A percentile compares a stretch with the other conserved stretches of the same genome.
These are phyloP conservation scores for Passer domesticus DNA, from an alignment of 2,113 vertebrate species.

Conservation along the genomic window DNA sequence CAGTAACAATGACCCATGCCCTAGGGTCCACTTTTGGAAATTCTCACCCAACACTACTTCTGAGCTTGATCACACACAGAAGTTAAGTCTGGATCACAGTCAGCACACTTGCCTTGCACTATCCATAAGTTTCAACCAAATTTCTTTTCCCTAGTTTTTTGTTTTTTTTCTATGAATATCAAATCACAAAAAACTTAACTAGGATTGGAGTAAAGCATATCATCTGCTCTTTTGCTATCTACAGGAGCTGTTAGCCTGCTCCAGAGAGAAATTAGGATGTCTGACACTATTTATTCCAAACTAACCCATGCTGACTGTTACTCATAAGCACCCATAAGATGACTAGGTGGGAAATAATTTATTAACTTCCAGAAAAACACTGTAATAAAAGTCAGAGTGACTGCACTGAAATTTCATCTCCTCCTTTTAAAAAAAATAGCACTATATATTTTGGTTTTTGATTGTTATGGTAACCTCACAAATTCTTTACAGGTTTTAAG, in stretches of 20 bases:
- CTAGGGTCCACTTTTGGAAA: not conserved
- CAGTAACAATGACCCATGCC: not conserved
- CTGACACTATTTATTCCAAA: not conserved
- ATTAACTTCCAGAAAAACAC: conserved; percentile 10
- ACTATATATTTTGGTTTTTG: not conserved
- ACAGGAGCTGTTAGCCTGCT: not conserved
- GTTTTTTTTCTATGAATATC: not conserved
- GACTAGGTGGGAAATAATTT: not conserved
- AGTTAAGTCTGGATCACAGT: not conserved
- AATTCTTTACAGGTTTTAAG: not conserved
- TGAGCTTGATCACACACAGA: not conserved
- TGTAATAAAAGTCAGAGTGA: not conserved
- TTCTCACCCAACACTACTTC: not conserved
- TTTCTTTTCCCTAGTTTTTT: not conserved
- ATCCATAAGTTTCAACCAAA: not conserved
- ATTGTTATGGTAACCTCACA: conserved; percentile 3
- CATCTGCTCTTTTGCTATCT: not conserved
- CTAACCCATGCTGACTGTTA: not conserved
- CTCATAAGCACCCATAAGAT: not conserved
- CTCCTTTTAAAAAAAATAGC: not conserved
- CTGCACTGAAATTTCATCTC: not conserved
- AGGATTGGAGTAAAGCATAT: not conserved
- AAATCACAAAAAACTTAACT: not conserved
- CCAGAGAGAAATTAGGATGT: not conserved
- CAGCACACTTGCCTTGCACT: not conserved